These are phyloP conservation scores for Vombatus ursinus DNA, from an alignment of 2,113 vertebrate species.

Conservation along the genomic window DNA sequence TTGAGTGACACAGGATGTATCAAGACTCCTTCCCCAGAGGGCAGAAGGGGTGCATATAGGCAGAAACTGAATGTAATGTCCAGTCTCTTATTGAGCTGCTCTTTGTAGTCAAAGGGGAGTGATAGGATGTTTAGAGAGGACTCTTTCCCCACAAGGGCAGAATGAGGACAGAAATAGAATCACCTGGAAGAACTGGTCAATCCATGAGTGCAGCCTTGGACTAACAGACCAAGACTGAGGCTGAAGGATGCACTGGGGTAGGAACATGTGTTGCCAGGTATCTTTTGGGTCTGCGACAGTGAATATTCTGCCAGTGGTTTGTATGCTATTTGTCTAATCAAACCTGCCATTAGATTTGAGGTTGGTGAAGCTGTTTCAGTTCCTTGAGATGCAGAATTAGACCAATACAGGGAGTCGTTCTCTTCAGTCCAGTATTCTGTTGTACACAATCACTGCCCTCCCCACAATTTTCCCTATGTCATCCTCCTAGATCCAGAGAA, in stretches of 20 bases:
- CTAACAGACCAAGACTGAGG: neutral
- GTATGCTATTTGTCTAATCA: neutral
- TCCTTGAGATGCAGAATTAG: neutral
- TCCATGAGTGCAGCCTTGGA: neutral
- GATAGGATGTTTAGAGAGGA: neutral
- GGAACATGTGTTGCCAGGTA: neutral
- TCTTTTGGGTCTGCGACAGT: neutral
- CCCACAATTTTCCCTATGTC: neutral
- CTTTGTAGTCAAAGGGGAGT: neutral
- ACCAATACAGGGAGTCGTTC: neutral
- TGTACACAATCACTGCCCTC: neutral
- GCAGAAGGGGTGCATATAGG: neutral
- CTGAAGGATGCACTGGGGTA: neutral
- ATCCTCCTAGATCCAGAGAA: neutral
- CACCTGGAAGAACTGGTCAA: neutral
- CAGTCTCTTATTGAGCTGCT: neutral
- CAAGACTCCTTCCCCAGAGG: neutral
- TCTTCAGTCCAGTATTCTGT: neutral
- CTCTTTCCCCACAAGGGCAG: neutral
- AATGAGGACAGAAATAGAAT: neutral
- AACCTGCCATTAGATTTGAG: neutral
- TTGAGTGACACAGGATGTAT: neutral
- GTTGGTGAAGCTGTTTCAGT: neutral
- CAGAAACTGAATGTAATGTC: neutral
- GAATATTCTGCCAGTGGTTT: neutral